A percentile compares a stretch with the other conserved stretches of the same genome.
These are phyloP conservation scores for Trematocara caparti DNA, from an alignment of 2,797 vertebrate genomes.

Conservation along the genomic window DNA sequence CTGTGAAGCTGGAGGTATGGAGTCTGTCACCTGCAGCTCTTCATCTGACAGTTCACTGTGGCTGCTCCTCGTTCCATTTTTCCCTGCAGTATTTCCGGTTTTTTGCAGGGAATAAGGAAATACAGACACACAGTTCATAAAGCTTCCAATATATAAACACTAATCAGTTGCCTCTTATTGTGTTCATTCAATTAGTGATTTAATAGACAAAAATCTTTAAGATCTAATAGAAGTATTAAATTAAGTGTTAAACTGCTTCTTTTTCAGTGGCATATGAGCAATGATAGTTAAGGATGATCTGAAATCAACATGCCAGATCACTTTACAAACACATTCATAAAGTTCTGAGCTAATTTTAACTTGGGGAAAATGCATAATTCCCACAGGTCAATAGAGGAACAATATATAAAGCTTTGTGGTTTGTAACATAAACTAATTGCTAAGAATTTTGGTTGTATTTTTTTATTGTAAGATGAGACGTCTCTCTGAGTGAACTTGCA, in stretches of 20 bases:
- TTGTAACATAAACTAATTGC: not conserved
- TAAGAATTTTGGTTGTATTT: not conserved
- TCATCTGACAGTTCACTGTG: not conserved
- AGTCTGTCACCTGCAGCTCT: not conserved
- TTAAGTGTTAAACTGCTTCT: not conserved
- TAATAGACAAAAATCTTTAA: not conserved
- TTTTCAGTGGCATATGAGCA: not conserved
- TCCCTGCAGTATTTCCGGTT: not conserved
- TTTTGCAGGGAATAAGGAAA: not conserved
- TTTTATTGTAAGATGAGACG: not conserved
- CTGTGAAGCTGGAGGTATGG: not conserved
- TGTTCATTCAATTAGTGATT: not conserved
- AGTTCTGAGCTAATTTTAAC: not conserved
- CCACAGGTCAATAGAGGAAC: too few relatives aligned
- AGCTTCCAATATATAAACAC: not conserved
- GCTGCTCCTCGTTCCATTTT: not conserved
- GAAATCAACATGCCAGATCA: not conserved
- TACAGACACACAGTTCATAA: not conserved
- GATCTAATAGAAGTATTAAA: not conserved
- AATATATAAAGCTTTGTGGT: not conserved
- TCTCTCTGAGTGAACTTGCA: not conserved
- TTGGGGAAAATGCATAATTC: not conserved
- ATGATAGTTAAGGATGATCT: not conserved
- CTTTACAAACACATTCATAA: not conserved
- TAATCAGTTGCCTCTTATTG: not conserved